Conservation (phyloP, 2,888 invertebrate species). For the Thera britannica region DNA sequence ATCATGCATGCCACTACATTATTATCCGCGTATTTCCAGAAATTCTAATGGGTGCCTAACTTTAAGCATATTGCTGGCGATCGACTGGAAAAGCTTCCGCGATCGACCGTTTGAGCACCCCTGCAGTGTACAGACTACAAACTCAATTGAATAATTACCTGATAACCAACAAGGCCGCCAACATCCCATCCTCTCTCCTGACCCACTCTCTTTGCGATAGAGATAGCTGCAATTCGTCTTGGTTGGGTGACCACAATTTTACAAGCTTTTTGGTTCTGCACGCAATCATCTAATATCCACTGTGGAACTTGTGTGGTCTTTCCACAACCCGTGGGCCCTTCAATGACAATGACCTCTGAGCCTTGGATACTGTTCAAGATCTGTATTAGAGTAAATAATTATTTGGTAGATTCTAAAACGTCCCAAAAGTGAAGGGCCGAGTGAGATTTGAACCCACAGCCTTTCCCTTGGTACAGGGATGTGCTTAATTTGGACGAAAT, state of each 20-base stretch:
- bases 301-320: constrained; percentile 96
- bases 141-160: constrained; percentile 80
- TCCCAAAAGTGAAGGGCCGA: too few species aligned
- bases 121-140: too few species aligned
- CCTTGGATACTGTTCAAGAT: constrained; percentile 88
- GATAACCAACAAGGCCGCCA: constrained; percentile 94
- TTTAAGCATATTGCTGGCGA: too few species aligned
- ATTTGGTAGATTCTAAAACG: too few species aligned
- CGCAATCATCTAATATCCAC: constrained; percentile 93
- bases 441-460: too few species aligned
- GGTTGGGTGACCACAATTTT: constrained; percentile 98
- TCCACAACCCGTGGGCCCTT: constrained; percentile 98
- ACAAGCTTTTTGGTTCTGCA: constrained; percentile 86
- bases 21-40: too few species aligned
- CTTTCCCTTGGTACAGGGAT: too few species aligned
- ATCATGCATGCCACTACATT: too few species aligned
- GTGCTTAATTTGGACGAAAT: too few species aligned
- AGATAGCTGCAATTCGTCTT: constrained; percentile 95
- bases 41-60: too few species aligned
- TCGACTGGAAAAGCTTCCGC: too few species aligned
- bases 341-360: constrained; percentile 91
- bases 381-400: constrained; percentile 59
- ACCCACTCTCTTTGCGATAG: constrained; percentile 93
- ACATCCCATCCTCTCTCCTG: constrained; percentile 92
- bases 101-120: too few species aligned